Conservation (phyloP, 2,888 invertebrate species). For the Hetaerina titia region DNA sequence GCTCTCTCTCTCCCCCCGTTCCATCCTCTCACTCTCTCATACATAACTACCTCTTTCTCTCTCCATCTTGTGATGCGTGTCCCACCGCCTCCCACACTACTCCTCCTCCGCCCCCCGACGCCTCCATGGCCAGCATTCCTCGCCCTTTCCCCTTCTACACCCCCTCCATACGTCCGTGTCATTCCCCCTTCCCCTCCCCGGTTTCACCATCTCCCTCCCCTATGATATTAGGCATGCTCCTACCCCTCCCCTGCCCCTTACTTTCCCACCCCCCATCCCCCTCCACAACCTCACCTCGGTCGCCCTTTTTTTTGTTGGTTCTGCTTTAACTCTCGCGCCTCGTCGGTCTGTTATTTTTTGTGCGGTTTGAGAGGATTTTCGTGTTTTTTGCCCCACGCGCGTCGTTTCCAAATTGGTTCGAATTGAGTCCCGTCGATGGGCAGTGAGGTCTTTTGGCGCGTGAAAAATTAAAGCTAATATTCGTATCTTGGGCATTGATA, state of each 20-base stretch:
- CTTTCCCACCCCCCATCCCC: neutral
- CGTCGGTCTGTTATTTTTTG: neutral
- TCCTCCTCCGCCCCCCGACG: neutral
- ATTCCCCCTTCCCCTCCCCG: neutral
- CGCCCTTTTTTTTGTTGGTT: neutral
- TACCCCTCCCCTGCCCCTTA: neutral
- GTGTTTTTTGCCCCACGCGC: neutral
- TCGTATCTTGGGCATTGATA: neutral
- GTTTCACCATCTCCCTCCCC: neutral
- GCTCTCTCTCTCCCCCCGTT: neutral
- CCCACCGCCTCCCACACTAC: neutral
- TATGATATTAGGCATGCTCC: slow-evolving; percentile 24
- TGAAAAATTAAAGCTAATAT: neutral
- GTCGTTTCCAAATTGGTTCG: neutral
- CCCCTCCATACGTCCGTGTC: neutral
- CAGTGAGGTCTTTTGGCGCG: neutral
- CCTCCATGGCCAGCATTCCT: neutral
- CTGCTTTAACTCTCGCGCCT: slow-evolving; percentile 7
- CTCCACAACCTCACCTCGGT: neutral
- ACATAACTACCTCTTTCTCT: slow-evolving; percentile 23
- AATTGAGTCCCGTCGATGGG: neutral
- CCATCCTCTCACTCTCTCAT: slow-evolving; percentile 8
- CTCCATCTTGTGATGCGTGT: slow-evolving; percentile 1
- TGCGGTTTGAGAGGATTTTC: neutral
- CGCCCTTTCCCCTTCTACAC: neutral